These are phyloP conservation scores for Canis aureus DNA, from an alignment of 2,113 vertebrate genomes.

Conservation along the genomic window DNA sequence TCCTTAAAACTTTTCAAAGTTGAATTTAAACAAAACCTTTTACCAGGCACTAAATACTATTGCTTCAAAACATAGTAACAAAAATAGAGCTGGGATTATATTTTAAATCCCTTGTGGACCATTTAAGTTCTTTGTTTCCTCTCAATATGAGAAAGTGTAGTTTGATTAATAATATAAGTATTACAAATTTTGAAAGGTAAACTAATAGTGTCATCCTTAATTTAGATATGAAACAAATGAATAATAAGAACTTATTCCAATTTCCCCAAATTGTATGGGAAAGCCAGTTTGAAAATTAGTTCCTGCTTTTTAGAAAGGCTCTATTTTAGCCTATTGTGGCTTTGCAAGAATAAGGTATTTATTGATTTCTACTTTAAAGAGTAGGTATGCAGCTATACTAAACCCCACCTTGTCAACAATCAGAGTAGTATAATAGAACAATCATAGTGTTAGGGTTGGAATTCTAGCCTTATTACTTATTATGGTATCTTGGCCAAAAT, in stretches of 20 bases:
- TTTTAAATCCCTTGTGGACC: not conserved
- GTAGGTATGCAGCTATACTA: not conserved
- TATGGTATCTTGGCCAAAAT: not conserved
- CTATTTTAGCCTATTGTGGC: not conserved
- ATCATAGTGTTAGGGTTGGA: not conserved
- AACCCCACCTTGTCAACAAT: not conserved
- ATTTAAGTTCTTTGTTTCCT: not conserved
- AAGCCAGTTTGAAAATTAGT: slow-evolving; percentile 29
- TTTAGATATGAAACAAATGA: not conserved
- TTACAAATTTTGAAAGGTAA: slow-evolving; percentile 44
- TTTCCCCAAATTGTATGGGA: not conserved
- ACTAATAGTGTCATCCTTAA: not conserved
- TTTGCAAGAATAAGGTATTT: not conserved
- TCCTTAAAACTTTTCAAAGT: not conserved
- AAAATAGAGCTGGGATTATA: not conserved
- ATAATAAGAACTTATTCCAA: not conserved
- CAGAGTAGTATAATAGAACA: not conserved
- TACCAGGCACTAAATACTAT: not conserved
- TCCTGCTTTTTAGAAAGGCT: not conserved
- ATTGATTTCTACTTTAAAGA: not conserved
- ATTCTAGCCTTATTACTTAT: not conserved
- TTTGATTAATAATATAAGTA: not conserved
- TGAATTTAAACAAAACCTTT: not conserved
- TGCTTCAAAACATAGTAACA: not conserved
- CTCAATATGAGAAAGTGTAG: not conserved